Evolutionary conservation across 2,888 invertebrate species (phyloP).

Genomic region (Coremacera marginata): DNA sequence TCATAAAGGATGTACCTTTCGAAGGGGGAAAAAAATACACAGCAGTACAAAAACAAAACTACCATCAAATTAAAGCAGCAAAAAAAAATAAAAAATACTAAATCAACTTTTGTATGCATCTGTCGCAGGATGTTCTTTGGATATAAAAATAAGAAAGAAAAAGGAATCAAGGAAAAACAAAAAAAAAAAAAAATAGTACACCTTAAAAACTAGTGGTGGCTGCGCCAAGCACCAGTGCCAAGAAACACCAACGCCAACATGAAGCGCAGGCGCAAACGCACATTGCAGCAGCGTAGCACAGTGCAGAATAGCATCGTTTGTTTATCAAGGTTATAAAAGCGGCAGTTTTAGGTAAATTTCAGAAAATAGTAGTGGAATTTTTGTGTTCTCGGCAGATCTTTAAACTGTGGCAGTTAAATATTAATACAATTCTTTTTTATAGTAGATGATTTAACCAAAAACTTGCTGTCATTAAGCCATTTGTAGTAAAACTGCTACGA

Average conservation of each 20-base stretch:
- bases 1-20: not conserved
- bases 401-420: too few relatives aligned
- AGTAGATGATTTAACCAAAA: too few relatives aligned
- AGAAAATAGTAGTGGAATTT: too few relatives aligned
- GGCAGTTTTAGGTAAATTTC: too few relatives aligned
- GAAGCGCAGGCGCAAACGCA: not conserved
- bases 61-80: not conserved
- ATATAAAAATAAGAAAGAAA: not conserved
- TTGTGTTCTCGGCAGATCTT: too few relatives aligned
- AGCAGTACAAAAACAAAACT: not conserved
- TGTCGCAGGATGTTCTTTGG: slow-evolving; percentile 26
- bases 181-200: not conserved
- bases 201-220: not conserved
- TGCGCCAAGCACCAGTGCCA: not conserved
- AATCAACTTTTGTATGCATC: slow-evolving; percentile 30
- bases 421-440: too few relatives aligned
- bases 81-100: too few relatives aligned
- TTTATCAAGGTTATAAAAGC: too few relatives aligned
- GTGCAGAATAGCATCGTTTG: too few relatives aligned
- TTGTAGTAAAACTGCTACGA: too few relatives aligned
- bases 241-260: not conserved
- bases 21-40: not conserved
- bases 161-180: not conserved
- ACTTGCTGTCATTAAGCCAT: too few relatives aligned
- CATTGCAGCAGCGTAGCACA: not conserved